Base-by-base conservation (phyloP, 2,113 vertebrate species). In the Mohoua ochrocephala region DNA sequence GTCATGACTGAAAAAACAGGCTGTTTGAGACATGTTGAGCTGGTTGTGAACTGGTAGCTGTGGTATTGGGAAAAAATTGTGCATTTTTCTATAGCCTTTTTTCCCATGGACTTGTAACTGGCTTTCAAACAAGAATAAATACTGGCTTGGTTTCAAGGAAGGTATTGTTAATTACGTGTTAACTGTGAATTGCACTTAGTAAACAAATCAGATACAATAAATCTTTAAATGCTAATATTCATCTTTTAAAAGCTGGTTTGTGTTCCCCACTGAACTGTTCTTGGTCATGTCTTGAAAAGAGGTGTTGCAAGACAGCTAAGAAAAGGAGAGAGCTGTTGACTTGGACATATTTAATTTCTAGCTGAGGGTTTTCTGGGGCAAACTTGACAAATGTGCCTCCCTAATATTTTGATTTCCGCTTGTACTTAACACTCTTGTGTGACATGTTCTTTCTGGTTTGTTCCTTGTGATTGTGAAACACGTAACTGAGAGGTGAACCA, bases 21-120 rank as follows among this genome's bases (percentile, higher is more conserved):
- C 15, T 67, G 14, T n/a, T 35, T 65, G 45, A 77, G 42, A 56
- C 21, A 4, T 8, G 8, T 5, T 28, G 30, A 59, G 23, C 11
- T 74, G 69, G 10, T n/a, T 74, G 23, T 65, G 19, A 85, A 35
- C 15, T 35, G 14, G 22, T 24, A 24, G 6, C 9, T 37, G 4
- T 35, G 63, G 22, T 7, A 21, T 4, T 47, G 60, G 11, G 11
- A 30, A 37, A 31, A 61, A 47, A 7, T 2, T 0, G 0, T 30
- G 6, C 0, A 0, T 50, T 88, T 78, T 52, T 33, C 30, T 31
- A 3, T 64, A 33, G 30, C 4, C 16, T 86, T 45, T 84, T 22
- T 13, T 44, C 45, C 6, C 75, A 2, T 21, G 27, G 50, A n/a
- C 31, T 53, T 35, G 1, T 30, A 57, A 35, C 15, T 80, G 44